Conservation (phyloP, 2,888 invertebrate species). For the Scotopteryx bipunctaria region DNA sequence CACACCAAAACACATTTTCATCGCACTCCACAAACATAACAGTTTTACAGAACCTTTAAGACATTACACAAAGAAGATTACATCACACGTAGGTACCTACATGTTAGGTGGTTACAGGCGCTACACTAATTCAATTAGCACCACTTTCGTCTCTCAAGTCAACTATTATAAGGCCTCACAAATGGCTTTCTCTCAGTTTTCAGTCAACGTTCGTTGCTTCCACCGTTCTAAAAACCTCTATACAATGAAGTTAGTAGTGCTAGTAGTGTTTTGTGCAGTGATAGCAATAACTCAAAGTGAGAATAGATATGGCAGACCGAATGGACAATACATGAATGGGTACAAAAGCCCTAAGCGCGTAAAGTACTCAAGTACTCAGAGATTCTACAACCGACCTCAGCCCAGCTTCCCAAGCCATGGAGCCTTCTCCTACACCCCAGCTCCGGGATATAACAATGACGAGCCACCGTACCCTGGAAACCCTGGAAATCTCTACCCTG, state of each 20-base stretch:
- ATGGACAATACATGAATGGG: constrained; percentile 27
- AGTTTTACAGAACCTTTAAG: constrained; percentile 19
- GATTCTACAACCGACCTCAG: constrained; percentile 63
- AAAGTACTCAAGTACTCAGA: constrained; percentile 58
- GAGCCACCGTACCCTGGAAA: constrained; percentile 16
- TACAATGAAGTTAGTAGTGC: constrained; percentile 31
- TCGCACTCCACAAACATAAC: constrained; percentile 17
- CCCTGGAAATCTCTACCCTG: constrained; percentile 13
- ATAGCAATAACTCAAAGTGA: constrained; percentile 47
- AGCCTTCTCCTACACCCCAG: constrained; percentile 64
- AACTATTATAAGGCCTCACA: constrained; percentile 66
- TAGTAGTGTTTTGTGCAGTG: constrained; percentile 49
- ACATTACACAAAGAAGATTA: constrained; percentile 44
- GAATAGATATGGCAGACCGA: constrained; percentile 42
- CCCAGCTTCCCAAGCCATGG: constrained; percentile 48
- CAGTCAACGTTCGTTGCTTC: constrained; percentile 34
- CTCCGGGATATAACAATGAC: constrained; percentile 51
- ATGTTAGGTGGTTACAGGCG: constrained; percentile 39
- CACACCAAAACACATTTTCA: constrained; percentile 18
- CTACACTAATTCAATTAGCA: constrained; percentile 74
- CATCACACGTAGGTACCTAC: constrained; percentile 37
- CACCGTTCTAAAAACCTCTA: not conserved
- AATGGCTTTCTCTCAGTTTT: constrained; percentile 65
- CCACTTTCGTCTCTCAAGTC: constrained; percentile 61
- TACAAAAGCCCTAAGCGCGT: constrained; percentile 63